Percentiles rank a stretch among this genome's conserved stretches.
Evolutionary conservation across 2,113 vertebrate species (phyloP).

Genomic region (cattle (Bos taurus)): DNA sequence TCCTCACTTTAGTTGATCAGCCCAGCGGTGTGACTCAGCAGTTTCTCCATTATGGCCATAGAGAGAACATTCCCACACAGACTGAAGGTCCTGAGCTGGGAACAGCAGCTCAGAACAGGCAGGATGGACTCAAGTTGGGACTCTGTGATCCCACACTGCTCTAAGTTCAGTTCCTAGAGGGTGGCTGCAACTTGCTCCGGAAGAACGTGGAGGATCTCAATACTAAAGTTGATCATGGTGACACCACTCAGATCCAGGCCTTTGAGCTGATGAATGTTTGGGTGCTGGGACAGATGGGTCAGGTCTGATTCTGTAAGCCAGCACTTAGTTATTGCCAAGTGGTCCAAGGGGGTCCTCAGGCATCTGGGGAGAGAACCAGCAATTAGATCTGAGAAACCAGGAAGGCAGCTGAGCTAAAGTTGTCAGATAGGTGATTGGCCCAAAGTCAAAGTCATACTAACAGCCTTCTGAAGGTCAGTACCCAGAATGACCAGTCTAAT

Average conservation of each 20-base stretch:
- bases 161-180: background rate
- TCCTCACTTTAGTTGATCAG: background rate
- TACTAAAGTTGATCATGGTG: background rate
- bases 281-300: background rate
- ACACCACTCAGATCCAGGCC: background rate
- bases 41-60: background rate
- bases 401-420: background rate
- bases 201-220: background rate
- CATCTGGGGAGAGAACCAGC: background rate
- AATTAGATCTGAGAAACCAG: background rate
- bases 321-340: background rate
- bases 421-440: background rate
- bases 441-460: background rate
- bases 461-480: background rate
- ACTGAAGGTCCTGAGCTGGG: background rate
- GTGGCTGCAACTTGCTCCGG: background rate
- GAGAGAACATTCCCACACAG: background rate
- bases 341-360: background rate
- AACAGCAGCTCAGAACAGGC: background rate
- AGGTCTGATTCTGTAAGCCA: background rate
- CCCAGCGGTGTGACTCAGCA: background rate
- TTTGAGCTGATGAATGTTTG: rapidly evolving
- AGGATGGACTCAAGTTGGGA: background rate
- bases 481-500: background rate
- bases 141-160: background rate